Base-by-base conservation (phyloP, 2,113 vertebrate species). In the Benitochromis conjunctus region DNA sequence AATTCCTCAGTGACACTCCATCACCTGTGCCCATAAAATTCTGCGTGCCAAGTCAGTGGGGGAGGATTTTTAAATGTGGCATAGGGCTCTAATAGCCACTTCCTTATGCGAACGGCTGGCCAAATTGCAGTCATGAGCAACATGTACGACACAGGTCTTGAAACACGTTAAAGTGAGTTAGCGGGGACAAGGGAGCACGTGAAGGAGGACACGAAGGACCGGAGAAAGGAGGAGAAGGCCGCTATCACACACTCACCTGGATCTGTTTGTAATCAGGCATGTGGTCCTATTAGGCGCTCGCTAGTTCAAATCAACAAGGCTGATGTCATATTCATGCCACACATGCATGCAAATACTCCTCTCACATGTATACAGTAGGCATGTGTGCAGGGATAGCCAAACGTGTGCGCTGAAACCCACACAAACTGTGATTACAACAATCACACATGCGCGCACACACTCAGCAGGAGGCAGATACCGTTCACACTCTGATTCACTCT, bases 1-100 rank as follows among this genome's bases (percentile, higher is more conserved):
- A 90, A 86, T 91, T 94, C 92, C 92, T 89, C 90, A 62, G 85
- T 92, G 94, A 94, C 93, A 92, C 92, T 92, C 89, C 90, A 92
- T 94, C 81, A 79, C 78, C 85, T 87, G 78, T 46, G 79, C 83
- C 86, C 76, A 89, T 96, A 94, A 95, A 95, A 91, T 58, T 78
- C 74, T 74, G n/a, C 13, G 43, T 64, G 60, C 74, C 56, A 26
- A 85, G 85, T 82, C 64, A 66, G 87, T 84, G 79, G 87, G 89
- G 87, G 88, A 81, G 79, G 56, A 81, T 57, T 91, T 66, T 91
- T 57, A 89, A 91, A 71, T 84, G 84, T 85, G 82, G 83, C 48
- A 77, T 55, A 11, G 62, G 34, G 78, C 85, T 93, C 86, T 88
- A 92, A 90, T 71, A 88, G 83, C 92, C 84, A 91, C 74, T 89